These are phyloP conservation scores for Rutpela maculata DNA, from an alignment of 2,888 invertebrate genomes.

Conservation along the genomic window DNA sequence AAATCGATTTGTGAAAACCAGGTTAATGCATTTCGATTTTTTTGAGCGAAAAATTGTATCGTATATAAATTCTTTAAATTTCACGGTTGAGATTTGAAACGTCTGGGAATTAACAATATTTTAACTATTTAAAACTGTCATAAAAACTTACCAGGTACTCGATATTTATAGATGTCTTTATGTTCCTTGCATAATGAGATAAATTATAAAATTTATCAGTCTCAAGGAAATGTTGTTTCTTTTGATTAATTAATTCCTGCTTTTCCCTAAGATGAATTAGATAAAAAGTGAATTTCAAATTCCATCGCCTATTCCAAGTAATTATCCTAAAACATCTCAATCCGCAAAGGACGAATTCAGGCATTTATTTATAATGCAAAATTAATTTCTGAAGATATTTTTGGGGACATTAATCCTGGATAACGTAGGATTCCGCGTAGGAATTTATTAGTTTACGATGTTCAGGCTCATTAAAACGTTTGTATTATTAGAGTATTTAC, in stretches of 20 bases:
- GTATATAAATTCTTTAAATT: too few species aligned
- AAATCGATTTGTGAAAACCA: too few species aligned
- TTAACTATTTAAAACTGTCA: too few species aligned
- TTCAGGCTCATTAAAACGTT: not conserved
- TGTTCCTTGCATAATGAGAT: not conserved
- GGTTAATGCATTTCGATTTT: too few species aligned
- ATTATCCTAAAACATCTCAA: not conserved
- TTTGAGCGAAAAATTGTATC: too few species aligned
- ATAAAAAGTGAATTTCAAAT: not conserved
- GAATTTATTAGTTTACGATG: not conserved
- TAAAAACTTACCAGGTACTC: too few species aligned
- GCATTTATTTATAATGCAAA: not conserved
- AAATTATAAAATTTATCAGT: not conserved
- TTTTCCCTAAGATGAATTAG: not conserved
- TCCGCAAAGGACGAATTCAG: constrained; percentile 3
- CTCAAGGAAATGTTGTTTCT: too few species aligned
- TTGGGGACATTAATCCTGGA: too few species aligned
- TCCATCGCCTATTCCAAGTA: not conserved
- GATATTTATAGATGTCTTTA: too few species aligned
- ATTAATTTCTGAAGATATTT: not conserved
- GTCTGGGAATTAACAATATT: too few species aligned
- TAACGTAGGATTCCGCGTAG: not conserved
- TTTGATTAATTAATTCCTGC: not conserved
- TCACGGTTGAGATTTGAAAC: too few species aligned
- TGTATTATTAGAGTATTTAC: not conserved